Evolutionary conservation across 2,888 invertebrate genomes (phyloP), one percentile per base, ranked within the genome.

Genomic region (Alentia gelatinosa): DNA sequence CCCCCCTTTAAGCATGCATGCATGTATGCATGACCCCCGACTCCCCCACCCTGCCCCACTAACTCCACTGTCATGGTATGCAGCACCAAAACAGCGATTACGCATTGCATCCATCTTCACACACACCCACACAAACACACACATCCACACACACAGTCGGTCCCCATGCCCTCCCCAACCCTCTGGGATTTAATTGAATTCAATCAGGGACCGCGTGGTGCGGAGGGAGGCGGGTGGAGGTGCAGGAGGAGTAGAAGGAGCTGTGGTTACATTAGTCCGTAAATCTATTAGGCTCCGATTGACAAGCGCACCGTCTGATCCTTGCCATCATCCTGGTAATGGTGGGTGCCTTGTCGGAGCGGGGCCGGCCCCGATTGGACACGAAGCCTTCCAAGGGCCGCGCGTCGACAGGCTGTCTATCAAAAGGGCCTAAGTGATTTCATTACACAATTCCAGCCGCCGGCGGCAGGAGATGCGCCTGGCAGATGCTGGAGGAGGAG

Each of bases 401-500:
- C 30, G n/a, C 86, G n/a, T 30, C n/a, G 86, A 86, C 86, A 86
- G 86, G 47, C 35, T 86, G 86, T 86, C 86, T 86, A 86, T 86
- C 86, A 86, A 47, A 86, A 47, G 47, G 86, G 5, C 42, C 47
- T 86, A 86, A 86, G 86, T 86, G 86, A 86, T 86, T 86, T 86
- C 86, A 86, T 86, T 86, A 86, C 86, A 86, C 86, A 42, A 86
- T 86, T 42, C 15, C 4, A 42, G 50, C 47, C 86, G 47, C 30
- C 9, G 47, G 86, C 15, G 37, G 23, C 39, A 19, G 15, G 37
- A 39, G 39, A 79, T 79, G 79, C 23, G 37, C 1, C 1, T 35
- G 39, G 39, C 37, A 23, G 79, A 19, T 79, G 79, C 79, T 35
- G 37, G 79, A 35, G 79, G 37, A 79, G 79, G 1, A 0, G 37